phyloP scores from a whole-genome alignment of 64 coral and sea anemone species.

The Stichodactyla mertensii region DNA sequence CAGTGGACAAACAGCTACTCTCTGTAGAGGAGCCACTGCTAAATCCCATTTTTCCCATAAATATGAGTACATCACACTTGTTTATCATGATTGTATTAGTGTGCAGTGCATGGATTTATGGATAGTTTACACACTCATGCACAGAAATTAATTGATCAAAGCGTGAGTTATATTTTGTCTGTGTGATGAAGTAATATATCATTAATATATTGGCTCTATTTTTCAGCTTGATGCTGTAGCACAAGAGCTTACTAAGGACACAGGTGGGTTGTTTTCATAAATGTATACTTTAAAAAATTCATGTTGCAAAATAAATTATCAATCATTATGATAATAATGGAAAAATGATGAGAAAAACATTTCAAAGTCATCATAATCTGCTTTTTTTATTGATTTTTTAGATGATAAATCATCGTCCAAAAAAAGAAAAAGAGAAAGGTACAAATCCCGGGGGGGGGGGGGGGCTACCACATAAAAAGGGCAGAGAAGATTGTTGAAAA shows the following conservation, averaged over 20 bases:
- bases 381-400: slow-evolving; percentile 12
- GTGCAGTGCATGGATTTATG: too few relatives aligned
- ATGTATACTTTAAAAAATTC: too few relatives aligned
- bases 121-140: too few relatives aligned
- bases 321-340: not conserved
- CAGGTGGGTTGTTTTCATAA: slow-evolving; percentile 18
- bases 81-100: too few relatives aligned
- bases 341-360: not conserved
- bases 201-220: not conserved
- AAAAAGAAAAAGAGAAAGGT: slow-evolving; percentile 84
- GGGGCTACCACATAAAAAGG: not conserved
- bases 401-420: slow-evolving; percentile 65
- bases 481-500: too few relatives aligned
- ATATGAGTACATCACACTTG: too few relatives aligned
- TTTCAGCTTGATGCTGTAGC: slow-evolving; percentile 61
- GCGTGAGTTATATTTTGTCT: not conserved
- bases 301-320: too few relatives aligned
- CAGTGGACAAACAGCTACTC: too few relatives aligned
- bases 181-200: too few relatives aligned
- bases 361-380: not conserved
- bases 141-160: not conserved
- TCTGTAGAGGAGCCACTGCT: too few relatives aligned
- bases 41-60: too few relatives aligned
- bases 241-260: slow-evolving; percentile 39
- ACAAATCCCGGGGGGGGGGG: not conserved